These are phyloP conservation scores for Troides oblongomaculatus DNA, from an alignment of 2,888 invertebrate genomes.

Conservation along the genomic window DNA sequence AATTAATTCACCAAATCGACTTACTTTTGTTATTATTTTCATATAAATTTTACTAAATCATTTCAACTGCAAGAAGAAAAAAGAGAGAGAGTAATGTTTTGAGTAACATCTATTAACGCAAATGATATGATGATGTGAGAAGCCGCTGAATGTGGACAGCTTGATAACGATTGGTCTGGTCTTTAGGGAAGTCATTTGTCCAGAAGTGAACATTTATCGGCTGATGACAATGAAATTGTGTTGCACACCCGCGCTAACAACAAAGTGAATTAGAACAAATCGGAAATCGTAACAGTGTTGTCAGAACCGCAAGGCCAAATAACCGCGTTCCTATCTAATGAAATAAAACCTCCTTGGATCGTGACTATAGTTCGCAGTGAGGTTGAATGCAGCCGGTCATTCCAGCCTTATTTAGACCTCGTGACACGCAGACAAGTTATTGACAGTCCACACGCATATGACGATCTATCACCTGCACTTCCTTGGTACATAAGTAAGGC, in stretches of 20 bases:
- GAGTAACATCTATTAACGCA: no score
- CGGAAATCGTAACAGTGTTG: slow-evolving; percentile 30
- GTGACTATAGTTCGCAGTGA: slow-evolving; percentile 28
- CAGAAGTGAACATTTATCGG: not conserved
- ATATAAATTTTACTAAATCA: no score
- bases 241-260: slow-evolving; percentile 15
- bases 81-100: no score
- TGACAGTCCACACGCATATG: slow-evolving; percentile 23
- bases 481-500: slow-evolving; percentile 17
- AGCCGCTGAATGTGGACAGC: no score
- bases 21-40: no score
- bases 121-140: no score
- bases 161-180: no score
- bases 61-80: no score
- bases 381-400: slow-evolving; percentile 30
- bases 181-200: no score
- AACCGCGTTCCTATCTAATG: slow-evolving; percentile 44
- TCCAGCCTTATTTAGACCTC: slow-evolving; percentile 38
- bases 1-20: no score
- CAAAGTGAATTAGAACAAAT: slow-evolving; percentile 28
- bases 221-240: not conserved
- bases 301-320: slow-evolving; percentile 42
- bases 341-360: slow-evolving; percentile 36
- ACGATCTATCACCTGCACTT: slow-evolving; percentile 27
- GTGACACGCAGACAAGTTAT: slow-evolving; percentile 25